Conservation (phyloP, 2,888 invertebrate species). For the Microchrysa polita region DNA sequence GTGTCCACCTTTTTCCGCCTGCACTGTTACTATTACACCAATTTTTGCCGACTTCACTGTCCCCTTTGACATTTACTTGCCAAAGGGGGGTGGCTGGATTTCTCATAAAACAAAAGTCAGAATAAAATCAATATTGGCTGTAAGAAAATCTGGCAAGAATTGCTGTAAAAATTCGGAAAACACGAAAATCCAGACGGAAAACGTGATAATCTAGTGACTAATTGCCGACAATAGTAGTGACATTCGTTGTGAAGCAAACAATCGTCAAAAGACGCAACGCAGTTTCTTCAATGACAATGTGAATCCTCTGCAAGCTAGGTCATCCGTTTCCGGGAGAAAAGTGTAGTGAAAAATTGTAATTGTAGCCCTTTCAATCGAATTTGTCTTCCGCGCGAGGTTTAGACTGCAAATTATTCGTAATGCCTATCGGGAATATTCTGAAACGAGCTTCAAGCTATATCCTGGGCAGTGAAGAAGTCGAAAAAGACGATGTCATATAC, state of each 20-base stretch:
- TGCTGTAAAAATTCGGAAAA: constrained; percentile 25
- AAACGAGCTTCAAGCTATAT: constrained; percentile 83
- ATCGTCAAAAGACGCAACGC: not conserved
- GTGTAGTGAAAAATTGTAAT: constrained; percentile 1
- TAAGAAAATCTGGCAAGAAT: too few relatives aligned
- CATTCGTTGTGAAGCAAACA: not conserved
- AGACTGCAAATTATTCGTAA: constrained; percentile 58
- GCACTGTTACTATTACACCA: too few relatives aligned
- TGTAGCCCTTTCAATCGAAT: not conserved
- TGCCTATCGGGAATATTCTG: constrained; percentile 81
- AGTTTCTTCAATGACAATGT: constrained; percentile 14
- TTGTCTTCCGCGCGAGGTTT: too few relatives aligned
- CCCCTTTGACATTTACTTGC: constrained; percentile 27
- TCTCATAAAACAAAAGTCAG: constrained; percentile 23
- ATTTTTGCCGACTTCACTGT: not conserved
- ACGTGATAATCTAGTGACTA: not conserved
- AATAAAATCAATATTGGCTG: constrained; percentile 43
- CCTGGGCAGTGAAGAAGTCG: constrained; percentile 72
- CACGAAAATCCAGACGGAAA: not conserved
- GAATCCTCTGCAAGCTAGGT: not conserved
- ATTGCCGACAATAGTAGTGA: not conserved
- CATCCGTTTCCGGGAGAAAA: not conserved
- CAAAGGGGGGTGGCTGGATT: constrained; percentile 19
- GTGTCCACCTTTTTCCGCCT: too few relatives aligned
- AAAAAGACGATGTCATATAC: constrained; percentile 71